Conservation (phyloP, 2,888 invertebrate species). For the Cyrtodaria siliqua region DNA sequence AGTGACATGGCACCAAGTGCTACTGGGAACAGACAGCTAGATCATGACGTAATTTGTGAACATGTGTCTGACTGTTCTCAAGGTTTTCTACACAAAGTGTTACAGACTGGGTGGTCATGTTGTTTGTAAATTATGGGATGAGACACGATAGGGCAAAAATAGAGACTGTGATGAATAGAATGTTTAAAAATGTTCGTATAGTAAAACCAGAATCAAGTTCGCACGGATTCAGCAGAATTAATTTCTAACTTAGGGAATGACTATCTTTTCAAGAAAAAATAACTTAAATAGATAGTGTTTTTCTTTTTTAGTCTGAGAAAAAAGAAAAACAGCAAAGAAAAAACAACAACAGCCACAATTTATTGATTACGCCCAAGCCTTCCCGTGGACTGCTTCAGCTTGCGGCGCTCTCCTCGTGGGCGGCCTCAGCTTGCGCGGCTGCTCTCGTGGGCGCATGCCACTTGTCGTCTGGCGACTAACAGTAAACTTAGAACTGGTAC, state of each 20-base stretch:
- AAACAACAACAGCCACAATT: too few relatives aligned
- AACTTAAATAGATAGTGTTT: too few relatives aligned
- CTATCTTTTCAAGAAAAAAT: conserved; percentile 39
- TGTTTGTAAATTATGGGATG: conserved; percentile 96
- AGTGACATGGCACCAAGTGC: conserved; percentile 99
- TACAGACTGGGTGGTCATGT: conserved; percentile 89
- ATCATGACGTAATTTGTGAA: conserved; percentile 94
- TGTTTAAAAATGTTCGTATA: conserved; percentile 91
- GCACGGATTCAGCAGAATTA: conserved; percentile 95
- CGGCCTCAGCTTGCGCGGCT: too few relatives aligned
- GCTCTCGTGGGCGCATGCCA: too few relatives aligned
- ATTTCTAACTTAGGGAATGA: conserved; percentile 92
- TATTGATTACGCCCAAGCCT: too few relatives aligned
- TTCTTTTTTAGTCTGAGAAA: too few relatives aligned
- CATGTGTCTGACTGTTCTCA: conserved; percentile 92
- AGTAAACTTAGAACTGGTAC: too few relatives aligned
- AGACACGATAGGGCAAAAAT: conserved; percentile 90
- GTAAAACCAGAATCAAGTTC: conserved; percentile 94
- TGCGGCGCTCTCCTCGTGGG: too few relatives aligned
- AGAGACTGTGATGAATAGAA: conserved; percentile 87
- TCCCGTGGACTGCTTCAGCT: too few relatives aligned
- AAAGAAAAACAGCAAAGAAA: too few relatives aligned
- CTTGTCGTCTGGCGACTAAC: too few relatives aligned
- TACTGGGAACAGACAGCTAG: conserved; percentile 92
- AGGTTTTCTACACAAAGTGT: conserved; percentile 92